These are phyloP conservation scores for Tachystola acroxantha DNA, from an alignment of 2,888 invertebrate genomes.

Conservation along the genomic window DNA sequence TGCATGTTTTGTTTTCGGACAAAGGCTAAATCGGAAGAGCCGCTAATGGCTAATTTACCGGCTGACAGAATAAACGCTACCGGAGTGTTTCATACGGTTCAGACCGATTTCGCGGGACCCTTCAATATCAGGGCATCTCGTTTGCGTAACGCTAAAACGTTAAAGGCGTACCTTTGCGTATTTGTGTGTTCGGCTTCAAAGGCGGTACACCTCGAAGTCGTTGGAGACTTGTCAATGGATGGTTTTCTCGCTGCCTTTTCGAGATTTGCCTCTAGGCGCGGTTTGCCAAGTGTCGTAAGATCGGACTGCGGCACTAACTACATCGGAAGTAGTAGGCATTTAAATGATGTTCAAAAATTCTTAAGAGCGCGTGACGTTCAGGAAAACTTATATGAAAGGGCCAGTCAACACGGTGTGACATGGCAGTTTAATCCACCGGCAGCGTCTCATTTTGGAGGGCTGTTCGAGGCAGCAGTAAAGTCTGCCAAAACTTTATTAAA, in stretches of 20 bases:
- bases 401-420: background rate
- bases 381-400: background rate
- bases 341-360: constrained; percentile 3
- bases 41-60: constrained; percentile 9
- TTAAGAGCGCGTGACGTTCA: background rate
- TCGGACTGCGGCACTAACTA: constrained; percentile 17
- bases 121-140: constrained; percentile 11
- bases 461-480: constrained; percentile 16
- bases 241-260: constrained; percentile 13
- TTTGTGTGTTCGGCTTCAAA: constrained; percentile 23
- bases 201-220: constrained; percentile 17
- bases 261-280: constrained; percentile 13
- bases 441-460: constrained; percentile 12
- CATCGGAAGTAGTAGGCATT: constrained; percentile 10
- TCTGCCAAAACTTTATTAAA: constrained; percentile 14
- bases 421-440: constrained; percentile 10
- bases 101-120: constrained; percentile 11
- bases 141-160: constrained; percentile 14
- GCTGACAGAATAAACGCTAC: background rate
- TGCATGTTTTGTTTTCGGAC: background rate
- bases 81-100: constrained; percentile 7
- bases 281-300: constrained; percentile 6
- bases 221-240: constrained; percentile 7
- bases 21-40: background rate
- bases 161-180: constrained; percentile 22